These are phyloP conservation scores for Helarctos malayanus DNA, from an alignment of 2,797 vertebrate genomes.

Conservation along the genomic window DNA sequence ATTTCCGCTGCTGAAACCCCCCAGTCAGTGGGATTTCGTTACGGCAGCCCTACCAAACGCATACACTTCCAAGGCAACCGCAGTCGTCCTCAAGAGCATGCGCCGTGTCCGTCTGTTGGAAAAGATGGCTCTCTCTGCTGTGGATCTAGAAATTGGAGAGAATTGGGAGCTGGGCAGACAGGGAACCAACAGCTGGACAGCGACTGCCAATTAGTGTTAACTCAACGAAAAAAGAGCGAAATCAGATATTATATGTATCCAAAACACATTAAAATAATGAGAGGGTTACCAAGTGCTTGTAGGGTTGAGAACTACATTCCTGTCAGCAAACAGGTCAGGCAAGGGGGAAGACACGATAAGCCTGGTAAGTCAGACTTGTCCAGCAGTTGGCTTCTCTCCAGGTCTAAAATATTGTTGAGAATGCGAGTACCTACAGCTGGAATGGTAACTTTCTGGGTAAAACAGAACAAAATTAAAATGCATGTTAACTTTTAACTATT, in stretches of 20 bases:
- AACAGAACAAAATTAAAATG: conserved; percentile 73
- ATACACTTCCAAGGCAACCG: neutral
- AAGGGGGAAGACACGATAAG: conserved; percentile 74
- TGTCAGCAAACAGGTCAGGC: conserved; percentile 58
- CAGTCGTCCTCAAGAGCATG: neutral
- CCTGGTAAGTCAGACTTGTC: conserved; percentile 33
- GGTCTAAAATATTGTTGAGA: conserved; percentile 21
- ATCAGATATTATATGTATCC: conserved; percentile 61
- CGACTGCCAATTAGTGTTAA: conserved; percentile 63
- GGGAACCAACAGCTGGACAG: conserved; percentile 12
- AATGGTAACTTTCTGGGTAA: conserved; percentile 40
- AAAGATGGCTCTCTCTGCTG: neutral
- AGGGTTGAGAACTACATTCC: conserved; percentile 70
- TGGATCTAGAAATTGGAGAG: conserved; percentile 29
- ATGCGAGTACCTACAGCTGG: neutral
- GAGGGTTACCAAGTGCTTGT: conserved; percentile 25
- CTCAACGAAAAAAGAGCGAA: conserved; percentile 58
- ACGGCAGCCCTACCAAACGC: neutral
- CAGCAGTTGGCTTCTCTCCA: conserved; percentile 24
- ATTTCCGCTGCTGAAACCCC: conserved; percentile 15
- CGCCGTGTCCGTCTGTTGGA: neutral
- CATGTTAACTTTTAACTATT: conserved; percentile 52
- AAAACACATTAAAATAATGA: conserved; percentile 76
- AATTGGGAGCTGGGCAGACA: neutral
- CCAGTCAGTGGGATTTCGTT: neutral